Base-by-base conservation (phyloP, 2,888 invertebrate species). In the Oscheius sp. region DNA sequence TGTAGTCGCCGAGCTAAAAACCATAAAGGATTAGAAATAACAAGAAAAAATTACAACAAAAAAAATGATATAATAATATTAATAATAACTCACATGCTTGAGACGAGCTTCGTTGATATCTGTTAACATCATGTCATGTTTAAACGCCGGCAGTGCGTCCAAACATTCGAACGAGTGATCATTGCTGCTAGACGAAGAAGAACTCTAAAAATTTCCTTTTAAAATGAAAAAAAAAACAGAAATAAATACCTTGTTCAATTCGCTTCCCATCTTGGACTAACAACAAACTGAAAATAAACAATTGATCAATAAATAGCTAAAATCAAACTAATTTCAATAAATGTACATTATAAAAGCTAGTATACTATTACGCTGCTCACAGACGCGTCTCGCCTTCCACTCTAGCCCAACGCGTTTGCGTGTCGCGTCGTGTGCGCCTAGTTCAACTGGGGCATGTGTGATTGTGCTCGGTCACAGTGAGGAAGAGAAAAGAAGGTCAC, bases 101-200 rank as follows among this genome's bases (percentile, higher is more conserved):
- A 75, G 63, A 67, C 65, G 2, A 66, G 34, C 48, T 20, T 71
- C 65, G 66, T 75, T 74, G 69, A 75, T 75, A 23, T 75, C 75
- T 27, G 71, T 70, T 53, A 74, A 25, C 74, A 74, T 73, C 74
- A 74, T 74, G 61, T 73, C 75, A 71, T 75, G 69, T 50, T 70
- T n/a, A 50, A 68, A 65, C 48, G 74, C 64, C 65, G 74, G 69
- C 63, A 74, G 69, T 70, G 76, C 70, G 57, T 74, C 76, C n/a
- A n/a, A n/a, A n/a, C n/a, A n/a, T n/a, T n/a, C n/a, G n/a, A n/a
- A n/a, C n/a, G n/a, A n/a, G n/a, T n/a, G n/a, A n/a, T n/a, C n/a
- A n/a, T n/a, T n/a, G n/a, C n/a, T n/a, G n/a, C n/a, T n/a, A n/a
- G n/a, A n/a, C n/a, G n/a, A n/a, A n/a, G n/a, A n/a, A n/a, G n/a